phyloP scores from a whole-genome alignment of 2,113 vertebrate genomes.

The Mohoua ochrocephala region DNA sequence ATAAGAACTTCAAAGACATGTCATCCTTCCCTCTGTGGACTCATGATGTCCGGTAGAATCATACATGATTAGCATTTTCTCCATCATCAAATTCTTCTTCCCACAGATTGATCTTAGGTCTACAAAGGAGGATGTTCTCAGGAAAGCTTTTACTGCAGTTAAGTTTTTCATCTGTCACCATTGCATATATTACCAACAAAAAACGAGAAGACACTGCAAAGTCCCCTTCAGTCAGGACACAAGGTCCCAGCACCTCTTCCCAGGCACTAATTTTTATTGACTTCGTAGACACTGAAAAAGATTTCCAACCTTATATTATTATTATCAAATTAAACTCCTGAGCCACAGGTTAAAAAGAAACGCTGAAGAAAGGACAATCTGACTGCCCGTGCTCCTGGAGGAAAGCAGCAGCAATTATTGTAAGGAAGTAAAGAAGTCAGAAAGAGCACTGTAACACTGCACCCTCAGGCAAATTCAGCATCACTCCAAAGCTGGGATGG shows the following conservation, averaged over 20 bases:
- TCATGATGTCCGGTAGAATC: not conserved
- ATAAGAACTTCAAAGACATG: not conserved
- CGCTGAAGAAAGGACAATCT: not conserved
- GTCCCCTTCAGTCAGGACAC: not conserved
- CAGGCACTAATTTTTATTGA: not conserved
- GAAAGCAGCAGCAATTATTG: not conserved
- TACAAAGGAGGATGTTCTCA: not conserved
- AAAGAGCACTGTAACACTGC: not conserved
- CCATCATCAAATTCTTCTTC: not conserved
- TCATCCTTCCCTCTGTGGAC: not conserved
- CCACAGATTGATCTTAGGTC: not conserved
- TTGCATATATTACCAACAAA: not conserved
- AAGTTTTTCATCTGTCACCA: not conserved
- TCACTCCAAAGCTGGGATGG: not conserved
- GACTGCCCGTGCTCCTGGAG: not conserved
- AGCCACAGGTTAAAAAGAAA: not conserved
- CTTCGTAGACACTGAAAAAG: not conserved
- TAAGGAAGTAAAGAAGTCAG: not conserved
- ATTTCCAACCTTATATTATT: not conserved
- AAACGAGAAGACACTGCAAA: accelerated
- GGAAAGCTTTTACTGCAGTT: not conserved
- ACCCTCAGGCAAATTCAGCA: not conserved
- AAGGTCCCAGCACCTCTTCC: not conserved
- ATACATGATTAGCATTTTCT: not conserved
- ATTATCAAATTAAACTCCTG: not conserved